phyloP scores from a whole-genome alignment of 1,140 invertebrate species.

The Platorchestia sp. region DNA sequence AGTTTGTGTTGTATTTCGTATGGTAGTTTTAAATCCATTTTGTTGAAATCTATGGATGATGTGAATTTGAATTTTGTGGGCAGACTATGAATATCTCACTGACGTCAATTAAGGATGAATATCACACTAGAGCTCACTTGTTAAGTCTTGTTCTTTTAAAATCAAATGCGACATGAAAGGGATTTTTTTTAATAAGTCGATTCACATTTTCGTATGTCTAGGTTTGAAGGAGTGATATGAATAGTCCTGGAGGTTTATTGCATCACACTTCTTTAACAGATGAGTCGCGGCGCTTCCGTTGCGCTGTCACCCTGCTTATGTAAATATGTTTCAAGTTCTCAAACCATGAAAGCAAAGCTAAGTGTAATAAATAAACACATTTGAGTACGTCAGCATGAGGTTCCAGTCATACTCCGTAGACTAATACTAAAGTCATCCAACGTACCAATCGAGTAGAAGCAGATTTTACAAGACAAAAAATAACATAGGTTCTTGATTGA shows the following conservation, averaged over 20 bases:
- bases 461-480: not conserved
- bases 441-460: not conserved
- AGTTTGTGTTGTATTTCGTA: not conserved
- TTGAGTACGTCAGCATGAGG: not conserved
- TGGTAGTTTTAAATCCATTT: not conserved
- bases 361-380: not conserved
- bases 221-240: not conserved
- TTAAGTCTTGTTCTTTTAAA: too few relatives aligned
- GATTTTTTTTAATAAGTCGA: too few relatives aligned
- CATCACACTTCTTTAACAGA: not conserved
- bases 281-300: not conserved
- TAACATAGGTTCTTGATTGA: not conserved
- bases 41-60: not conserved
- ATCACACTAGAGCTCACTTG: too few relatives aligned
- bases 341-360: not conserved
- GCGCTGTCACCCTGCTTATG: not conserved
- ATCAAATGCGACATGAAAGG: too few relatives aligned
- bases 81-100: too few relatives aligned
- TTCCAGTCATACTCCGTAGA: not conserved
- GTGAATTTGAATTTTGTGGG: too few relatives aligned
- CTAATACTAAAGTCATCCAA: not conserved
- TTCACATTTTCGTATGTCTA: not conserved
- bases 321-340: not conserved
- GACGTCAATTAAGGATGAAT: too few relatives aligned
- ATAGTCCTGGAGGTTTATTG: not conserved